Evolutionary conservation across 2,797 vertebrate genomes (phyloP).

Genomic region (Centroberyx gerrardi): DNA sequence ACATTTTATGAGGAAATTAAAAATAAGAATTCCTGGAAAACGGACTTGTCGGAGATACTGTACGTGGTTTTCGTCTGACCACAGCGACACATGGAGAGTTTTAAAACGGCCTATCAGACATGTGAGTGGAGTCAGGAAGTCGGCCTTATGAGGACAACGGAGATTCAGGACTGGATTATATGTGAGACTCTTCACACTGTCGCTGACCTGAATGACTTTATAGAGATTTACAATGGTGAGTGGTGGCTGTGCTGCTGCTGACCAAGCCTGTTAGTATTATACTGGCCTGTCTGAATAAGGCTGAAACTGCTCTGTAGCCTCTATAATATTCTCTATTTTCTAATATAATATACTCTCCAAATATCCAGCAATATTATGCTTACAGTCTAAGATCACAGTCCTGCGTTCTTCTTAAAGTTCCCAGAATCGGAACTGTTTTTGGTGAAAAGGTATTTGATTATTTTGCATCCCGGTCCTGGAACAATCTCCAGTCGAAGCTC

Average conservation of each 20-base stretch:
- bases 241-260: not conserved
- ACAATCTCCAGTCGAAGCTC: too few relatives aligned
- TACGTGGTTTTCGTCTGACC: too few relatives aligned
- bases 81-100: not conserved
- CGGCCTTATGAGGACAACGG: conserved; percentile 30
- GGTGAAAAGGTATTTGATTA: too few relatives aligned
- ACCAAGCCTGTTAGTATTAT: not conserved
- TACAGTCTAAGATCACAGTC: too few relatives aligned
- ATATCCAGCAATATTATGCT: too few relatives aligned
- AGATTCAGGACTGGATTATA: conserved; percentile 49
- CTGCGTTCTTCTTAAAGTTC: too few relatives aligned
- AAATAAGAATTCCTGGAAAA: too few relatives aligned
- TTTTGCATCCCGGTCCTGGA: too few relatives aligned
- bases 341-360: too few relatives aligned
- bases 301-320: not conserved
- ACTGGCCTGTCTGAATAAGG: not conserved
- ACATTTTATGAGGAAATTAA: too few relatives aligned
- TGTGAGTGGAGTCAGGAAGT: not conserved
- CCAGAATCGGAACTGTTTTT: too few relatives aligned
- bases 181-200: conserved; percentile 58
- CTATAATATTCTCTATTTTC: not conserved
- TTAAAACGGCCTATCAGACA: not conserved
- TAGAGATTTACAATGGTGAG: conserved; percentile 69
- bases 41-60: too few relatives aligned
- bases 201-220: conserved; percentile 70